Evolutionary conservation across 2,113 vertebrate species (phyloP).

Genomic region (Gymnogyps californianus): DNA sequence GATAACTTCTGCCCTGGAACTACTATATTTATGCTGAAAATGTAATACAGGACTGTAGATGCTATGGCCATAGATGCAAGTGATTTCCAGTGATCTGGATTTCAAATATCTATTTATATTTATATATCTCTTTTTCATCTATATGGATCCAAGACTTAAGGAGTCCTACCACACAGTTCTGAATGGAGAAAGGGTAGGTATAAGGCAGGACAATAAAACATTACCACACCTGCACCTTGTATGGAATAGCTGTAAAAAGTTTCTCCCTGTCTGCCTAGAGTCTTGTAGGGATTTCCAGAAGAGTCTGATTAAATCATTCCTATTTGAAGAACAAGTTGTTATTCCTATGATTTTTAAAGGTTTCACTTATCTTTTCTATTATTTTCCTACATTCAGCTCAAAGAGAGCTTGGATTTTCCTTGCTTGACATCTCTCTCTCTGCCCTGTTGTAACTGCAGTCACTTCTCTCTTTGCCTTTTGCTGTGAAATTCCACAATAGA

Average conservation of each 20-base stretch:
- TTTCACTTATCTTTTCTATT: neutral
- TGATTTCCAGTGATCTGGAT: neutral
- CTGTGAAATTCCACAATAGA: neutral
- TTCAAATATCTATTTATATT: neutral
- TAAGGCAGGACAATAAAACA: neutral
- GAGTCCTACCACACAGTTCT: neutral
- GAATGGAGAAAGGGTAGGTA: neutral
- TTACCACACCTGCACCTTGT: neutral
- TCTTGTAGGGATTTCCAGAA: neutral
- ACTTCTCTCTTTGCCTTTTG: neutral
- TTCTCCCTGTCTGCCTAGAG: neutral
- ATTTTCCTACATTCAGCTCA: neutral
- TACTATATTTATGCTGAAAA: neutral
- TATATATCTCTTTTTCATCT: neutral
- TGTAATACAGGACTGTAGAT: too few species aligned
- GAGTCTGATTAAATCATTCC: neutral
- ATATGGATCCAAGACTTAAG: fast-evolving
- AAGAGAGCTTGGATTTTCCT: neutral
- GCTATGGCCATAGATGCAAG: neutral
- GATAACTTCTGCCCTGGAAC: neutral
- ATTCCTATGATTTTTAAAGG: neutral
- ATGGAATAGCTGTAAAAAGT: neutral
- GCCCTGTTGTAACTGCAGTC: neutral
- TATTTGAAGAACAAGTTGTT: fast-evolving
- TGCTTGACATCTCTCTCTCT: neutral